Percentiles rank a stretch among this genome's conserved stretches.
phyloP scores from a whole-genome alignment of 2,113 vertebrate species.

The Perca schrenkii region DNA sequence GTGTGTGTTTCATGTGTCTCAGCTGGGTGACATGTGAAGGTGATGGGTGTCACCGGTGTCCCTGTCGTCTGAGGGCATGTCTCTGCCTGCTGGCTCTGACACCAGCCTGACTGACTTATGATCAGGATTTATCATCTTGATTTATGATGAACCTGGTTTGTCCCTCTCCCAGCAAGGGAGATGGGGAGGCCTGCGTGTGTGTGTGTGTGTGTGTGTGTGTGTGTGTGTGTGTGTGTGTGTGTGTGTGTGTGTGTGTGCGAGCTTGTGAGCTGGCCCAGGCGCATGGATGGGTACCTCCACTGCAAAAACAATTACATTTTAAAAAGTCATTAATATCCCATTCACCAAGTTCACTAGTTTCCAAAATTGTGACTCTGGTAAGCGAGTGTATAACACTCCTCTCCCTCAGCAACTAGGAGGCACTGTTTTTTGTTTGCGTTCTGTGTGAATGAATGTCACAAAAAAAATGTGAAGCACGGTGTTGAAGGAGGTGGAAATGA shows the following conservation, averaged over 20 bases:
- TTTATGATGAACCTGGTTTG: slow-evolving; percentile 73
- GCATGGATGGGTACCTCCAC: background rate
- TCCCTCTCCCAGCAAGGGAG: slow-evolving; percentile 48
- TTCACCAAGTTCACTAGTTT: too few species aligned
- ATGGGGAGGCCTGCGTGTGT: slow-evolving; percentile 13
- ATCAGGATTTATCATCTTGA: slow-evolving; percentile 80
- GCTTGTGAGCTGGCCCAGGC: background rate
- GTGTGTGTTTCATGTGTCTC: slow-evolving; percentile 55
- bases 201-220: slow-evolving; percentile 21
- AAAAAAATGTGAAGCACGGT: slow-evolving; percentile 37
- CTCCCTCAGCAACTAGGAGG: slow-evolving; percentile 45
- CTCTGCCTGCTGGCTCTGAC: slow-evolving; percentile 70
- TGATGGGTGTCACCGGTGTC: slow-evolving; percentile 77
- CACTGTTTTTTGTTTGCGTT: slow-evolving; percentile 31
- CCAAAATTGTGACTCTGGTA: background rate
- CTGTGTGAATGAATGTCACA: slow-evolving; percentile 38
- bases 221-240: background rate
- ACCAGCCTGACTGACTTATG: slow-evolving; percentile 79
- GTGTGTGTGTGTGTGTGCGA: background rate
- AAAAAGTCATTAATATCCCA: slow-evolving; percentile 4
- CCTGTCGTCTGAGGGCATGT: slow-evolving; percentile 72
- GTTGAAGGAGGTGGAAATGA: slow-evolving; percentile 57
- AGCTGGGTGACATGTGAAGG: slow-evolving; percentile 75
- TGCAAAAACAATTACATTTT: background rate
- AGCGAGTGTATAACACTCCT: slow-evolving; percentile 3